phyloP scores from a whole-genome alignment of 2,113 vertebrate genomes.

The Salvator merianae region DNA sequence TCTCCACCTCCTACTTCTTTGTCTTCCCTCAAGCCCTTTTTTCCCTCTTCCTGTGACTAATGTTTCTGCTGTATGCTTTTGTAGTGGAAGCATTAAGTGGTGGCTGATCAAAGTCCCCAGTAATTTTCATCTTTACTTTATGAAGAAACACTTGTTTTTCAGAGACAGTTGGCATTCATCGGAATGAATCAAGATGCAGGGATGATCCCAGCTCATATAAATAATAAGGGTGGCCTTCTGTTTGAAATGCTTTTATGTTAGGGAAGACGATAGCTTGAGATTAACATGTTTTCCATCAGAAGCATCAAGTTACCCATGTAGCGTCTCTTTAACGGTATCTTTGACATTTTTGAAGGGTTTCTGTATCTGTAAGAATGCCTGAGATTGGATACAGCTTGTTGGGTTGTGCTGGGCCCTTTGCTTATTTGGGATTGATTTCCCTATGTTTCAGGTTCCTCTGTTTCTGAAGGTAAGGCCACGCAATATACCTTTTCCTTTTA shows the following conservation, averaged over 20 bases:
- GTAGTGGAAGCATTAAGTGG: slow-evolving; percentile 58
- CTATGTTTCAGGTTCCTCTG: too few relatives aligned
- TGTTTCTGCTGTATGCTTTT: slow-evolving; percentile 36
- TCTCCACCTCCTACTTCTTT: not conserved
- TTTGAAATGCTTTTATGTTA: slow-evolving; percentile 60
- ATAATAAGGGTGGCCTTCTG: slow-evolving; percentile 60
- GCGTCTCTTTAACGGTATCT: slow-evolving; percentile 55
- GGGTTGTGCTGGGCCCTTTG: too few relatives aligned
- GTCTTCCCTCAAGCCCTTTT: not conserved
- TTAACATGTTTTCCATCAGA: slow-evolving; percentile 64
- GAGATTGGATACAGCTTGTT: too few relatives aligned
- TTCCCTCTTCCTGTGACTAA: slow-evolving; percentile 30
- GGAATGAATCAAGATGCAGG: slow-evolving; percentile 67
- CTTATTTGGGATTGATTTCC: too few relatives aligned
- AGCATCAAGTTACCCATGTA: slow-evolving; percentile 45
- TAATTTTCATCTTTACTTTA: slow-evolving; percentile 63
- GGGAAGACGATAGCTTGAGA: slow-evolving; percentile 53
- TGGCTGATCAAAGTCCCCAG: slow-evolving; percentile 60
- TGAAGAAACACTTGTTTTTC: slow-evolving; percentile 54
- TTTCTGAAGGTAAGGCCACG: too few relatives aligned
- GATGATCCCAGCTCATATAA: slow-evolving; percentile 62
- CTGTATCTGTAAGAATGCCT: not conserved
- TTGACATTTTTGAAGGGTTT: not conserved
- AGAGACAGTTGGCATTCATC: slow-evolving; percentile 54
- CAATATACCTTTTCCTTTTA: too few relatives aligned